These are phyloP conservation scores for Synergus japonicus DNA, from an alignment of 2,888 invertebrate species.

Conservation along the genomic window DNA sequence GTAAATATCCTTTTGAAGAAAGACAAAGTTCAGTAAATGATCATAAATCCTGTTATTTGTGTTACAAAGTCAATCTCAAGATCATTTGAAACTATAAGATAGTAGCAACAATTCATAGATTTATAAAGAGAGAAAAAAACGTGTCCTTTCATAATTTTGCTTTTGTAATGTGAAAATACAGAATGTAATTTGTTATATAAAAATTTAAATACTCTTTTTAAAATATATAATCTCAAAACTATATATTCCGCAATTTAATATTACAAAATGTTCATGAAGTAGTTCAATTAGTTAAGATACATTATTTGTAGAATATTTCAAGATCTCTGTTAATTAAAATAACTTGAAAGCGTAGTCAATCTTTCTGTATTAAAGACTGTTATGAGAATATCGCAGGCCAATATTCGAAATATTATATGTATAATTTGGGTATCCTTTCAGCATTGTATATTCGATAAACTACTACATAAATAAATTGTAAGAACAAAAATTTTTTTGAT, in stretches of 20 bases:
- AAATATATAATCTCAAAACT: too few species aligned
- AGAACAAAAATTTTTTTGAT: neutral
- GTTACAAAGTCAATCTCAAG: neutral
- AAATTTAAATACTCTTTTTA: neutral
- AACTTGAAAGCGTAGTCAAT: neutral
- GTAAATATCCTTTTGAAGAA: neutral
- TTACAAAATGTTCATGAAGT: too few species aligned
- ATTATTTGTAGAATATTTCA: neutral
- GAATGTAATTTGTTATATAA: too few species aligned
- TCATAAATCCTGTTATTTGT: neutral
- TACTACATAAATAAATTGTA: conserved; percentile 9
- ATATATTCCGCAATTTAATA: too few species aligned
- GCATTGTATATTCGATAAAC: neutral
- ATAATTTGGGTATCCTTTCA: neutral
- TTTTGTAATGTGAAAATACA: too few species aligned
- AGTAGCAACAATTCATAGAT: neutral
- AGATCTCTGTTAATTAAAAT: neutral
- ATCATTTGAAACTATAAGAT: neutral
- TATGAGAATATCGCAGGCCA: conserved; percentile 29
- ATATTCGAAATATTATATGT: conserved; percentile 35
- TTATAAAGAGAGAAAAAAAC: neutral
- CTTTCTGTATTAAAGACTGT: conserved; percentile 20
- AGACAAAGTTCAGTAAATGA: too few species aligned
- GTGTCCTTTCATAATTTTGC: neutral
- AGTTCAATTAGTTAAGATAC: neutral